These are phyloP conservation scores for Typhlichthys eigenmanni DNA, from an alignment of 2,797 vertebrate genomes.

Conservation along the genomic window DNA sequence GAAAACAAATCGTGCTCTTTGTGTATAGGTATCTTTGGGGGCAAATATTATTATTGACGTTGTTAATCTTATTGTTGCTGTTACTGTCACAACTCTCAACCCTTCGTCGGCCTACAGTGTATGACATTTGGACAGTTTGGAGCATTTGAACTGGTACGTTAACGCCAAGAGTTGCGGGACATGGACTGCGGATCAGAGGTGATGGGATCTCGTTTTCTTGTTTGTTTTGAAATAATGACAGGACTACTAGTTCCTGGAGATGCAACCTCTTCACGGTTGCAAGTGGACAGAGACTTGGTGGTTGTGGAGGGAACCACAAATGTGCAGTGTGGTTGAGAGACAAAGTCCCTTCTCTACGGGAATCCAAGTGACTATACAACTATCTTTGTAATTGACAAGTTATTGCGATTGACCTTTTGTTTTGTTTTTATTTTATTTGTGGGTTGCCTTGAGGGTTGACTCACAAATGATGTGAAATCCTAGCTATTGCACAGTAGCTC, in stretches of 20 bases:
- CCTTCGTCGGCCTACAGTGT: constrained; percentile 45
- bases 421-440: constrained; percentile 12
- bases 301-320: constrained; percentile 40
- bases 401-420: constrained; percentile 26
- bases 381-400: constrained; percentile 36
- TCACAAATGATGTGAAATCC: constrained; percentile 27
- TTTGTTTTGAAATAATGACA: constrained; percentile 51
- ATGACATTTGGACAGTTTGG: constrained; percentile 56
- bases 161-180: constrained; percentile 41
- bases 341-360: constrained; percentile 30
- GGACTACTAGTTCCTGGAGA: constrained; percentile 52
- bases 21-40: constrained; percentile 80
- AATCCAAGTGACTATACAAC: constrained; percentile 27
- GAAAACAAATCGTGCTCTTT: constrained; percentile 75
- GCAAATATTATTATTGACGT: constrained; percentile 76
- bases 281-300: constrained; percentile 51
- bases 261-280: constrained; percentile 33
- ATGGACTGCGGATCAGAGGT: constrained; percentile 39
- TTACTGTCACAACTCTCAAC: constrained; percentile 62
- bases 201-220: constrained; percentile 46
- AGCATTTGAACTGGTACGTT: constrained; percentile 52
- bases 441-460: constrained; percentile 22
- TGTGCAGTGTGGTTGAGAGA: constrained; percentile 28
- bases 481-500: constrained; percentile 3
- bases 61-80: constrained; percentile 76